Conservation (phyloP, 2,797 vertebrate genomes). For the Acipenser oxyrinchus region DNA sequence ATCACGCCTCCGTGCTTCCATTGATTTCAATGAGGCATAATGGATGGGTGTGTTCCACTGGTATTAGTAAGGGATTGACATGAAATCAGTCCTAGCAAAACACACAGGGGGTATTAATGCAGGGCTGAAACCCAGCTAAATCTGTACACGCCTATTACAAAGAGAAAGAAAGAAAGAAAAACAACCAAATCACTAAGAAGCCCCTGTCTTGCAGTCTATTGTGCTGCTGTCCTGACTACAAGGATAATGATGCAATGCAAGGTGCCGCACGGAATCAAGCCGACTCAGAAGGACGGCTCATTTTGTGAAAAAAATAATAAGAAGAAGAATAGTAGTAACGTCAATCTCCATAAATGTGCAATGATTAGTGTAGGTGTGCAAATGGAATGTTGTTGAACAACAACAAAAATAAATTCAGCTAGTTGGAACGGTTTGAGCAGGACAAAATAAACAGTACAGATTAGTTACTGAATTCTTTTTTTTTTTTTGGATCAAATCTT, state of each 20-base stretch:
- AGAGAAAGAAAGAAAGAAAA: slow-evolving; percentile 11
- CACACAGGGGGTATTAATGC: slow-evolving; percentile 21
- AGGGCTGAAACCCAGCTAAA: slow-evolving; percentile 25
- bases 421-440: no score
- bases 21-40: slow-evolving; percentile 32
- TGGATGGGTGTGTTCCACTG: slow-evolving; percentile 22
- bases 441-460: no score
- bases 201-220: slow-evolving; percentile 17
- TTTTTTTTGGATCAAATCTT: no score
- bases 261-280: no score
- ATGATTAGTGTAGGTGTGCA: no score
- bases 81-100: slow-evolving; percentile 21
- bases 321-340: neutral
- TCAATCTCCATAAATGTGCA: neutral
- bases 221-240: slow-evolving; percentile 17
- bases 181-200: slow-evolving; percentile 12
- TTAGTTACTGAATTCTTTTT: no score
- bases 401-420: neutral
- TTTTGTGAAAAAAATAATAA: neutral
- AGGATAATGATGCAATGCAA: slow-evolving; percentile 8
- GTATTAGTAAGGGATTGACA: slow-evolving; percentile 23
- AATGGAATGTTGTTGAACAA: neutral
- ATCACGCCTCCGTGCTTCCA: slow-evolving; percentile 26
- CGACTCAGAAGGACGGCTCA: neutral
- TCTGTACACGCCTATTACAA: slow-evolving; percentile 29